Base-by-base conservation (phyloP, 2,113 vertebrate species). In the Pteropus alecto region DNA sequence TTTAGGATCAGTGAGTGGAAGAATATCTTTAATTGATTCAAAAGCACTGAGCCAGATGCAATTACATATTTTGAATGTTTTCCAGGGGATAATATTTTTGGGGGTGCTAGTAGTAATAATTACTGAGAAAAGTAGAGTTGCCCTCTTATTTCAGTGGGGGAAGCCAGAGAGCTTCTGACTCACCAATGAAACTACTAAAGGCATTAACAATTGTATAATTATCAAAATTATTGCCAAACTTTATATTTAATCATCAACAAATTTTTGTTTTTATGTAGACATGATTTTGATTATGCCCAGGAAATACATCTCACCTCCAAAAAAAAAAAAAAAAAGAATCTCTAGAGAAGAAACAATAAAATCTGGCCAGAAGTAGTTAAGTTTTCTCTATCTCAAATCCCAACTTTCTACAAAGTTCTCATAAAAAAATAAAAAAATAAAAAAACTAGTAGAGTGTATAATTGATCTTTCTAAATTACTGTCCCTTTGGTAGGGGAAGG, bases 11-110 rank as follows among this genome's bases (percentile, higher is more conserved):
- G 43, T 96, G 76, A 95, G 19, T 82, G 28, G 46, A 87, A 93
- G 54, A 92, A 93, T 76, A 87, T 4, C 5, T 96, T 67, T 83
- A 81, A 95, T 41, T 82, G 71, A 96, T 97, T 95, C 48, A 90
- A 92, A 81, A 76, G 28, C 35, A 95, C 76, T 30, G 92, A 94
- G 41, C 43, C 54, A 96, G 65, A 92, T 77, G 74, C 30, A 97
- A 85, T 95, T 96, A 70, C 19, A 85, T 87, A 87, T 90, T 95
- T 56, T 95, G 87, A 97, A 95, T 95, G 51, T 81, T 96, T 93
- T 93, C 63, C 74, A 97, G 68, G 48, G 30, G 24, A 30, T 86
- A 87, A 67, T 51, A 51, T 51, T 94, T 67, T 93, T 14, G 87
- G 22, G 83, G 87, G 60, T 88, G 12, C 43, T 89, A 93, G 93